Conservation (phyloP, 2,888 invertebrate genomes). For the Nomada lathburiana region DNA sequence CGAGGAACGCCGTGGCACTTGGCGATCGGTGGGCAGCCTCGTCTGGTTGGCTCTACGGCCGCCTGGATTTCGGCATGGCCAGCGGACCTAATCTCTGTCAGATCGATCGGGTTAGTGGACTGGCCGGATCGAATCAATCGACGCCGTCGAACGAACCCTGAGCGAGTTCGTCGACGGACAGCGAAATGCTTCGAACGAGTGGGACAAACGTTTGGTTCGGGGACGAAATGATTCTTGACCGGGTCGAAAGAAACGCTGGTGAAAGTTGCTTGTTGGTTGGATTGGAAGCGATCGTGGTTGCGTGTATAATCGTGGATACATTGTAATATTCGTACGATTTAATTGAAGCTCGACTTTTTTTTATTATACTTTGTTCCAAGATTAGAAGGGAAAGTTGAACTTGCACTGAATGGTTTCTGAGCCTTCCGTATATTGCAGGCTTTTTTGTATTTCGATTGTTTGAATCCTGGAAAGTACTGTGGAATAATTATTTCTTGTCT, state of each 20-base stretch:
- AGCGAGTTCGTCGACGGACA: not conserved
- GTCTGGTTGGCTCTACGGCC: conserved; percentile 79
- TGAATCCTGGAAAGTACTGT: too few species aligned
- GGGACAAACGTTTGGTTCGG: not conserved
- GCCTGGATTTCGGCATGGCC: conserved; percentile 82
- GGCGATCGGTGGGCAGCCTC: conserved; percentile 81
- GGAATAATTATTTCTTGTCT: too few species aligned
- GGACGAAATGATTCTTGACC: too few species aligned
- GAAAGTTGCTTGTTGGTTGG: not conserved
- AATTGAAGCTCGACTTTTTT: too few species aligned
- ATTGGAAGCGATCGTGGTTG: not conserved
- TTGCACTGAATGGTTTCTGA: too few species aligned
- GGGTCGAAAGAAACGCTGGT: too few species aligned
- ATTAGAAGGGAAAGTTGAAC: too few species aligned
- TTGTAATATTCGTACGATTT: too few species aligned
- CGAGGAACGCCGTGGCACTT: conserved; percentile 85
- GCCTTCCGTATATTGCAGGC: too few species aligned
- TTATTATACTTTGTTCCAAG: too few species aligned
- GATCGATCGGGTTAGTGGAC: conserved; percentile 67
- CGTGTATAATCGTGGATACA: too few species aligned
- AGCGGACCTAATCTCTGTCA: conserved; percentile 77
- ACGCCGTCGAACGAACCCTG: not conserved
- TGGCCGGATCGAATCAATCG: conserved; percentile 50
- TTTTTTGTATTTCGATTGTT: too few species aligned
- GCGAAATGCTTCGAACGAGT: not conserved